Percentiles rank a stretch among this genome's conserved stretches.
Conservation (phyloP, 2,797 vertebrate species). For the Setipinna tenuifilis region DNA sequence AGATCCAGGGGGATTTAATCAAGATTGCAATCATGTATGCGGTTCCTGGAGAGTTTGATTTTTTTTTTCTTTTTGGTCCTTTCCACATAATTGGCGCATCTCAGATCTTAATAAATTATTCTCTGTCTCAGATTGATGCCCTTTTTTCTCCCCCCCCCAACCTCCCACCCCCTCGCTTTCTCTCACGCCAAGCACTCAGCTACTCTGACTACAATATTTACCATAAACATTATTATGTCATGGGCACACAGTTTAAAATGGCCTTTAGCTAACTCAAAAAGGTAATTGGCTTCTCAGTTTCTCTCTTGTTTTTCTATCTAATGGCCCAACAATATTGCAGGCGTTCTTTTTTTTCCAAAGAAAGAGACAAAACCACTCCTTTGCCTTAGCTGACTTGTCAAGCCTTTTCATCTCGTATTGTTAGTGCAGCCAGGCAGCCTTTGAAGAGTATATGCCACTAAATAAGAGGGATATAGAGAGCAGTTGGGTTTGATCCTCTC, state of each 20-base stretch:
- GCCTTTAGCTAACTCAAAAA: conserved; percentile 86
- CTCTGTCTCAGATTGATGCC: conserved; percentile 82
- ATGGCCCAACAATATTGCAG: conserved; percentile 82
- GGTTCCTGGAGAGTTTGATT: conserved; percentile 91
- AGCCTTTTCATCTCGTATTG: conserved; percentile 68
- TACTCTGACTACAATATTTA: conserved; percentile 87
- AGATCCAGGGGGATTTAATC: conserved; percentile 99
- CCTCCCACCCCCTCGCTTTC: conserved; percentile 47
- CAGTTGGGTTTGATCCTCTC: conserved; percentile 19
- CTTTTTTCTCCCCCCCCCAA: conserved; percentile 62
- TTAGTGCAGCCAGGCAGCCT: conserved; percentile 60
- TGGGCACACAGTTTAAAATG: conserved; percentile 90
- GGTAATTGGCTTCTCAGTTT: conserved; percentile 88
- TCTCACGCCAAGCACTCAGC: conserved; percentile 81
- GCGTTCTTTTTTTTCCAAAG: conserved; percentile 57
- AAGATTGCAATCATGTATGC: conserved; percentile 99
- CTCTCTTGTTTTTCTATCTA: conserved; percentile 82
- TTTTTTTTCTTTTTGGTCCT: conserved; percentile 83
- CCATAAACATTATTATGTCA: conserved; percentile 92
- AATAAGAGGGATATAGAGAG: conserved; percentile 18
- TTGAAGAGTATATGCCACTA: conserved; percentile 38
- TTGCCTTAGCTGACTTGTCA: conserved; percentile 68
- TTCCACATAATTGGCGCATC: conserved; percentile 86
- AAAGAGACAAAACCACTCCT: conserved; percentile 73
- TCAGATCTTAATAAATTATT: conserved; percentile 91